These are phyloP conservation scores for Dusona sp. DNA, from an alignment of 2,888 invertebrate genomes.

Conservation along the genomic window DNA sequence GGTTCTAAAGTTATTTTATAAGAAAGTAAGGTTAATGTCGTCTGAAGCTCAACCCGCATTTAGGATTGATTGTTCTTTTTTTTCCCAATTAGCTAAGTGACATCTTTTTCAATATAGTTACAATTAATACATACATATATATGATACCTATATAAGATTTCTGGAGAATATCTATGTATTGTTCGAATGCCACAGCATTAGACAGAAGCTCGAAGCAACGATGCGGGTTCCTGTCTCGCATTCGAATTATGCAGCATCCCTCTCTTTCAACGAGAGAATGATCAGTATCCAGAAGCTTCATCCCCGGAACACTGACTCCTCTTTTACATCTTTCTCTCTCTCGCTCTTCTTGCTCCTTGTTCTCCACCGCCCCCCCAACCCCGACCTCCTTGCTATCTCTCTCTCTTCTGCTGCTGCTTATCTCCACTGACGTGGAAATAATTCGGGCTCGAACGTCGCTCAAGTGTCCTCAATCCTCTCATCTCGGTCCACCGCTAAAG, in stretches of 20 bases:
- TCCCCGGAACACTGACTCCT: slow-evolving; percentile 43
- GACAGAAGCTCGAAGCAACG: slow-evolving; percentile 73
- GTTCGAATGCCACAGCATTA: slow-evolving; percentile 52
- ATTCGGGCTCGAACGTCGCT: slow-evolving; percentile 66
- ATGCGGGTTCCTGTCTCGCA: slow-evolving; percentile 79
- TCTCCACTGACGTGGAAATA: slow-evolving; percentile 70
- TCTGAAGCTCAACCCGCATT: background rate
- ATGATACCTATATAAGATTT: background rate
- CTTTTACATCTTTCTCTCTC: slow-evolving; percentile 70
- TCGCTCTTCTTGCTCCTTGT: slow-evolving; percentile 72
- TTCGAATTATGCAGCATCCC: slow-evolving; percentile 72
- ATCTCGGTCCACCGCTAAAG: slow-evolving; percentile 51
- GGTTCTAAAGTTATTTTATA: background rate
- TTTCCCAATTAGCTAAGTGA: background rate
- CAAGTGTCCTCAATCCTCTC: slow-evolving; percentile 63
- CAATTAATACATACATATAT: background rate
- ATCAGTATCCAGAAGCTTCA: slow-evolving; percentile 65
- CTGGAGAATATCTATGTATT: slow-evolving; percentile 43
- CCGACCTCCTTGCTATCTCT: slow-evolving; percentile 70
- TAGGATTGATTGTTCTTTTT: background rate
- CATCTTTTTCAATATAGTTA: background rate
- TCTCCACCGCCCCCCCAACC: slow-evolving; percentile 69
- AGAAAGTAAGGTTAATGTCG: background rate
- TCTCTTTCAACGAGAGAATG: slow-evolving; percentile 76
- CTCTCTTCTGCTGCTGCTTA: slow-evolving; percentile 61